Evolutionary conservation across 2,888 invertebrate genomes (phyloP).

Genomic region (Limenitis camilla): DNA sequence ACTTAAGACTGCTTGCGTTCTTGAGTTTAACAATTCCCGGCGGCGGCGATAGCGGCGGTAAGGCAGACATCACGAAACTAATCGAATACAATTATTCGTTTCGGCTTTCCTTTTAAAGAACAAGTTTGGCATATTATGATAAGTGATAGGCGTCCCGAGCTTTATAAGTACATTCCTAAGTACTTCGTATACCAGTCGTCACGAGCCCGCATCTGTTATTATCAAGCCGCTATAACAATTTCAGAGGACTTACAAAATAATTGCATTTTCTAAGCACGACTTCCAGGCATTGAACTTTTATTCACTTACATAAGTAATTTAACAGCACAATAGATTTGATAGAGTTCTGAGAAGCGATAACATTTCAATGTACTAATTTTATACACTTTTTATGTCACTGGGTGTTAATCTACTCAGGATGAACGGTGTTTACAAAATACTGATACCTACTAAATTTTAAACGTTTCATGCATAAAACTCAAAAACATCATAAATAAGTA

Average conservation of each 20-base stretch:
- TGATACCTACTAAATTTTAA: no score
- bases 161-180: constrained; percentile 4
- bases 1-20: constrained; percentile 11
- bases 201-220: constrained; percentile 58
- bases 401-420: background rate
- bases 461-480: no score
- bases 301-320: constrained; percentile 33
- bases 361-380: background rate
- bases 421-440: background rate
- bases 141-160: background rate
- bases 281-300: constrained; percentile 58
- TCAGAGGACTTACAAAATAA: constrained; percentile 61
- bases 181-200: constrained; percentile 35
- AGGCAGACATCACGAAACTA: constrained; percentile 10
- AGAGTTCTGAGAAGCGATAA: background rate
- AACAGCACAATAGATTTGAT: constrained; percentile 4
- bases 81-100: constrained; percentile 14
- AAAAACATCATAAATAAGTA: no score
- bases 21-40: constrained; percentile 9
- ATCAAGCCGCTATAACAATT: constrained; percentile 63
- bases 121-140: constrained; percentile 2
- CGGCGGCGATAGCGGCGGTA: constrained; percentile 15
- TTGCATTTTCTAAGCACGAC: constrained; percentile 67
- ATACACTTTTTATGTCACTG: background rate
- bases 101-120: constrained; percentile 5